Conservation (phyloP, 2,797 vertebrate genomes). For the Sebastes vulpes region DNA sequence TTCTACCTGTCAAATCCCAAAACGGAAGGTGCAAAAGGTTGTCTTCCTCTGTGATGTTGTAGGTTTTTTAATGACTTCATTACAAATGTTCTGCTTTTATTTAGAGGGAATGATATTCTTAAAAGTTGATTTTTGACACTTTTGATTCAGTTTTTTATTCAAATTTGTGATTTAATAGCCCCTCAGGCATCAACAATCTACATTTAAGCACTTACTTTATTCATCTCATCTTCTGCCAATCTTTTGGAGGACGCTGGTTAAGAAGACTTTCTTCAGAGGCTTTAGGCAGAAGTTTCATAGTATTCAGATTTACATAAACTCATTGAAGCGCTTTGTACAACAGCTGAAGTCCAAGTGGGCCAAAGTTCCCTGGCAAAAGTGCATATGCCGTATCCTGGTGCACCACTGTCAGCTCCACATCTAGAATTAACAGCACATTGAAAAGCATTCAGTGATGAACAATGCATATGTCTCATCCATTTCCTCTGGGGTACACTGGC, state of each 20-base stretch:
- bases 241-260: neutral
- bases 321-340: neutral
- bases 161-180: constrained; percentile 2
- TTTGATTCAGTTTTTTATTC: neutral
- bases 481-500: constrained; percentile 34
- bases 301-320: neutral
- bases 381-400: neutral
- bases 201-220: constrained; percentile 1
- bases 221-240: constrained; percentile 14
- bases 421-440: constrained; percentile 27
- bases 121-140: neutral
- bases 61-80: neutral
- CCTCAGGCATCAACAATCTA: constrained; percentile 21
- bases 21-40: neutral
- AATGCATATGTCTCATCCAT: constrained; percentile 49
- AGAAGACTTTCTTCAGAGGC: neutral
- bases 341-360: constrained; percentile 15
- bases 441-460: constrained; percentile 50
- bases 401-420: constrained; percentile 1
- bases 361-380: constrained; percentile 20
- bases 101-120: neutral
- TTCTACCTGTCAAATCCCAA: neutral
- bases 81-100: neutral
- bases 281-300: neutral
- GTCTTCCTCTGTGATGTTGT: constrained; percentile 1